Base-by-base conservation (phyloP, 2,113 vertebrate genomes). In the Camarhynchus parvulus region DNA sequence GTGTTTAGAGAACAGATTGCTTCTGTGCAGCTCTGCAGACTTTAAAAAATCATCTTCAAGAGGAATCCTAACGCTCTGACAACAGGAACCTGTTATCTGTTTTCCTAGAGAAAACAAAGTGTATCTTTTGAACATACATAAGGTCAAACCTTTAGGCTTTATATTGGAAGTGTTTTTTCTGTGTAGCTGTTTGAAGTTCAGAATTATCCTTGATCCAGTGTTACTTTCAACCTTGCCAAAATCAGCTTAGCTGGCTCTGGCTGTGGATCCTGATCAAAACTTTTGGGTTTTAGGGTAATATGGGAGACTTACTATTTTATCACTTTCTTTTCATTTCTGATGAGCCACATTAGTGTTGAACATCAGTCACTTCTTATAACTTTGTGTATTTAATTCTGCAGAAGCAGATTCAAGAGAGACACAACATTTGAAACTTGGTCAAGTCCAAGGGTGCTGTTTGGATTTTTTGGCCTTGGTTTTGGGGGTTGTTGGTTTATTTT, bases 1-100 rank as follows among this genome's bases (percentile, higher is more conserved):
- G 41, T 64, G 31, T 89, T 67, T 31, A 8, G 67, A 70, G 84
- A 95, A 13, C 74, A 92, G 83, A 68, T 96, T 87, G 55, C 95
- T 90, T 91, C 87, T 96, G 74, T 91, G 56, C 94, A 69, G 5
- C 95, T 96, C 91, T 33, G 50, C 25, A 80, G 78, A 8, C 83
- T 89, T 82, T 4, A 28, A 88, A 66, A 94, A 75, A 64, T 67
- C 7, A 9, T 59, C 79, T 91, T 72, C 41, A 76, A 92, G 94
- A 64, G 58, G 80, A 81, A 42, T 81, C 39, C 44, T 55, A 3
- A 42, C 44, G 2, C 16, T 70, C 49, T 47, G 73, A 63, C 77
- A 67, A 50, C 47, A 84, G 85, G 90, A 88, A 31, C 20, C 1
- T 13, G 61, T 50, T 72, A 7, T 28, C 82, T 67, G 27, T 62